A percentile compares a stretch with the other conserved stretches of the same genome.
phyloP scores from a whole-genome alignment of 2,888 invertebrate genomes.

The Scaptomyza reducta region DNA sequence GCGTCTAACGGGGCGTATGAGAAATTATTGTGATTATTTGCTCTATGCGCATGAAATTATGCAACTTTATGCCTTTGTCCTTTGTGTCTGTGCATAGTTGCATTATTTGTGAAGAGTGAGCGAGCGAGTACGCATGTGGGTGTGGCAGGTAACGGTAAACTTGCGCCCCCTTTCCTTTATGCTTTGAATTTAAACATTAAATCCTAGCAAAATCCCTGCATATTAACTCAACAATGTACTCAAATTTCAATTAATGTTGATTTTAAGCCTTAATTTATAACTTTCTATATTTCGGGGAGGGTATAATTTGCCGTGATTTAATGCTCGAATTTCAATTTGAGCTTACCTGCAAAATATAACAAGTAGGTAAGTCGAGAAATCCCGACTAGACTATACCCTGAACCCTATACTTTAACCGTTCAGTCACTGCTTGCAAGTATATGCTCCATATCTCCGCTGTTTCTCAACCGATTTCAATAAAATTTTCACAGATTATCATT shows the following conservation, averaged over 20 bases:
- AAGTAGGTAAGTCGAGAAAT: too few relatives aligned
- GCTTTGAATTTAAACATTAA: not conserved
- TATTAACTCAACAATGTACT: not conserved
- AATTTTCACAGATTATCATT: too few relatives aligned
- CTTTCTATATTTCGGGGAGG: too few relatives aligned
- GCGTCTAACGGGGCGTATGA: conserved; percentile 46
- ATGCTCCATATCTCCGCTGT: too few relatives aligned
- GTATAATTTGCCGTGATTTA: not conserved
- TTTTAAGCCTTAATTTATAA: too few relatives aligned
- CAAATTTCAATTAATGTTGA: not conserved
- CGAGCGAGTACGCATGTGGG: not conserved
- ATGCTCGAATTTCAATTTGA: not conserved
- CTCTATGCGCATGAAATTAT: conserved; percentile 76
- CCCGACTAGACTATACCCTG: too few relatives aligned
- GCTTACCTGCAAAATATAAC: conserved; percentile 55
- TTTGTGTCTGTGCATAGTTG: not conserved
- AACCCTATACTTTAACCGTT: too few relatives aligned
- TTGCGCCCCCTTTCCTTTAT: conserved; percentile 1
- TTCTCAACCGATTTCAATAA: too few relatives aligned
- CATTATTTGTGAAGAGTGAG: conserved; percentile 9
- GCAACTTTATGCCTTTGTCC: conserved; percentile 60
- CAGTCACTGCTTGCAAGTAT: too few relatives aligned
- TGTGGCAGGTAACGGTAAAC: conserved; percentile 12
- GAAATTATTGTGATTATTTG: conserved; percentile 73
- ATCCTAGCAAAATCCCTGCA: not conserved